Base-by-base conservation (phyloP, 2,888 invertebrate species). In the Trilocha varians region DNA sequence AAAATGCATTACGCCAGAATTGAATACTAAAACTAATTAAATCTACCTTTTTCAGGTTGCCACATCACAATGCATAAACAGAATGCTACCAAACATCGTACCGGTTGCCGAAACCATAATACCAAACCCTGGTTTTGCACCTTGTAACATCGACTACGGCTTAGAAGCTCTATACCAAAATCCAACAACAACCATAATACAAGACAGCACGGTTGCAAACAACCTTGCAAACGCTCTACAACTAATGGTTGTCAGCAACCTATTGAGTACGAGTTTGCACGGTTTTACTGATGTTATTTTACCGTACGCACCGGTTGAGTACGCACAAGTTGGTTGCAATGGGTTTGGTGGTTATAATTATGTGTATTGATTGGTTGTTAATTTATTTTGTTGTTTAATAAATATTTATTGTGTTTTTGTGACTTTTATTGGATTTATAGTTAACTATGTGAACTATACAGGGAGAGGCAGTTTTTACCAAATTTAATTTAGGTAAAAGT, bases 151-250 rank as follows among this genome's bases (percentile, higher is more conserved):
- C 11, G 40, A 62, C 1, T 56, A 53, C 14, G 62, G 57, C 3
- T 35, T 59, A 1, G 58, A 65, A n/a, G 47, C 51, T 8, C 9
- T 55, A 2, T 49, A 53, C 0, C 49, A 63, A n/a, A 57, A 57
- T 35, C 50, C 55, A 36, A 47, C 62, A 1, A 55, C 67, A 0
- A 71, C 71, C 1, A 64, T 78, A 0, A 66, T 75, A 1, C 75
- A 78, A 45, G 82, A 82, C 13, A 74, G 71, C 37, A 66, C 71
- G 2, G 78, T 82, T 0, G 78, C 79, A 0, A 80, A 72, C 38
- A 82, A 71, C 37, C 42, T 83, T 16, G 82, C 80, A 0, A 79
- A 82, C 46, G 72, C 78, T 0, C 49, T 83, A 3, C 82, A 83
- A 36, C 50, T 83, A 14, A 41, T 83, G 1, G 70, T 82, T 0